Evolutionary conservation across 2,113 vertebrate genomes (phyloP).

Genomic region (Excalfactoria chinensis): DNA sequence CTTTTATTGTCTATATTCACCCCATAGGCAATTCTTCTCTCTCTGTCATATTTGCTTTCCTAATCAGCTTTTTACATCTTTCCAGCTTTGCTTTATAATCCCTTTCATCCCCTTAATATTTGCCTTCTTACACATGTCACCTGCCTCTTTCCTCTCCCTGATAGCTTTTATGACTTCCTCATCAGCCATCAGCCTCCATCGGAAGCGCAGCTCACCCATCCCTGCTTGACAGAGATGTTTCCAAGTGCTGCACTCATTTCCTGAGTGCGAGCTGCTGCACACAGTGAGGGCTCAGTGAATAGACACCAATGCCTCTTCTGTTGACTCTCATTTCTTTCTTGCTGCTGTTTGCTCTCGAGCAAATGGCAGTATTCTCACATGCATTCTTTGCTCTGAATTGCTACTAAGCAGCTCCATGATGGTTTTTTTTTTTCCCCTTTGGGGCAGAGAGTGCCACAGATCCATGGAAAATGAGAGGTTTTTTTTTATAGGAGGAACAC

Average conservation of each 20-base stretch:
- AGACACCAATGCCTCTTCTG: not conserved
- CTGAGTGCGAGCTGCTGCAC: conserved; percentile 10
- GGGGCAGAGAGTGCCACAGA: not conserved
- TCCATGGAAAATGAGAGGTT: not conserved
- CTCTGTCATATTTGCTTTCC: conserved; percentile 55
- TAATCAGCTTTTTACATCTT: conserved; percentile 67
- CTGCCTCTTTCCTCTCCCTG: not conserved
- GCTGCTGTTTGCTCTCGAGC: conserved; percentile 38
- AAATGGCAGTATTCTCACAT: conserved; percentile 45
- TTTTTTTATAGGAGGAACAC: not conserved
- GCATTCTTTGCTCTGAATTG: not conserved
- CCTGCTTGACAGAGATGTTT: conserved; percentile 46
- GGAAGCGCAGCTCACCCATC: not conserved
- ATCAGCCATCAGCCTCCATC: conserved; percentile 14
- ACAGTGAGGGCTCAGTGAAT: conserved; percentile 1
- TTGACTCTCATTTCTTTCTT: conserved; percentile 54
- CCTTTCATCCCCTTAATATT: conserved; percentile 59
- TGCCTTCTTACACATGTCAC: conserved; percentile 38
- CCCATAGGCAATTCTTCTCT: conserved; percentile 7
- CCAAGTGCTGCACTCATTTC: conserved; percentile 57
- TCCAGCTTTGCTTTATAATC: conserved; percentile 59
- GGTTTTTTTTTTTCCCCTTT: not conserved
- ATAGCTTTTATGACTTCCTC: conserved; percentile 61
- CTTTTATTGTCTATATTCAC: conserved; percentile 46
- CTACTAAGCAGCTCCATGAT: not conserved